Conservation (phyloP, 2,797 vertebrate species). For the Pseudochirops cupreus region DNA sequence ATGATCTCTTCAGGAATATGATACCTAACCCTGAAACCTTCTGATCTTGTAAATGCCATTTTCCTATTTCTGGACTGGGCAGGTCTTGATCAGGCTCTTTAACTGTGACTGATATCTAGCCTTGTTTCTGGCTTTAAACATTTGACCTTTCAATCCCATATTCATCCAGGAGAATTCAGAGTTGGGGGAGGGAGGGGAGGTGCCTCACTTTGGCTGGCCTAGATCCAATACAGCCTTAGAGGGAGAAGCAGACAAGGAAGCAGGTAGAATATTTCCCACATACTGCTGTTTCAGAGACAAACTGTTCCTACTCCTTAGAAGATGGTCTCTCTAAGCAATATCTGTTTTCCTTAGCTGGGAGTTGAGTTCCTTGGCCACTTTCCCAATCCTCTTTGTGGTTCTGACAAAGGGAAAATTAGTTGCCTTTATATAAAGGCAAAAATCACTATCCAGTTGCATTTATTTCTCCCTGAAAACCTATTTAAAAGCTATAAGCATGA, state of each 20-base stretch:
- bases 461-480: background rate
- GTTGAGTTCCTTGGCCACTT: background rate
- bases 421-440: background rate
- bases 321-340: background rate
- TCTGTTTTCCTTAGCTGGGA: background rate
- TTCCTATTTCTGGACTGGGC: slow-evolving; percentile 78
- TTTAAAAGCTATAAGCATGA: background rate
- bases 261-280: background rate
- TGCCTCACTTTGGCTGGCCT: slow-evolving; percentile 55
- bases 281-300: slow-evolving; percentile 48
- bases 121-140: slow-evolving; percentile 55
- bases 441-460: background rate
- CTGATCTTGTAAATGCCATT: slow-evolving; percentile 77
- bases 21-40: slow-evolving; percentile 75
- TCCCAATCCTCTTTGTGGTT: slow-evolving; percentile 36
- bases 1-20: slow-evolving; percentile 64
- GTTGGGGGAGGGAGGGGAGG: background rate
- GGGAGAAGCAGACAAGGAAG: slow-evolving; percentile 8
- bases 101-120: slow-evolving; percentile 73
- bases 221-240: slow-evolving; percentile 45
- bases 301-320: slow-evolving; percentile 35
- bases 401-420: slow-evolving; percentile 10
- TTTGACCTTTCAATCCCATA: slow-evolving; percentile 65
- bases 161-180: slow-evolving; percentile 20
- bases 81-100: slow-evolving; percentile 59